A percentile compares a stretch with the other conserved stretches of the same genome.
These are phyloP conservation scores for Drosophila macrospina DNA, from an alignment of 2,888 invertebrate species.

Conservation along the genomic window DNA sequence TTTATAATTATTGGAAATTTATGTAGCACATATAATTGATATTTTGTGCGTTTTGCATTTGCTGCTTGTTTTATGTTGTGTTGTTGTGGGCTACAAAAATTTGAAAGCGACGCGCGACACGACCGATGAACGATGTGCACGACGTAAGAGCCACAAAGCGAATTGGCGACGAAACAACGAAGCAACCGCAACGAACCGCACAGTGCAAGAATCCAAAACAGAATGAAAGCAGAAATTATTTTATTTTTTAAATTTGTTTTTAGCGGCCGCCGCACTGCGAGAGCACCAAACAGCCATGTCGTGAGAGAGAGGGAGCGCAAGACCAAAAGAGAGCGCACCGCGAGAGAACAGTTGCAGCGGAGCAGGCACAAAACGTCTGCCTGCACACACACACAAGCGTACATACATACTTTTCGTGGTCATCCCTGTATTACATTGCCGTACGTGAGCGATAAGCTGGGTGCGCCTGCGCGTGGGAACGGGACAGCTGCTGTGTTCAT, in stretches of 20 bases:
- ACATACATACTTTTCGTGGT: slow-evolving; percentile 35
- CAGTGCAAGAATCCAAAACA: slow-evolving; percentile 61
- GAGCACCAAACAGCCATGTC: slow-evolving; percentile 4
- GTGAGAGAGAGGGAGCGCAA: slow-evolving; percentile 11
- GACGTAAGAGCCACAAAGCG: slow-evolving; percentile 83
- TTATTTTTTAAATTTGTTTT: slow-evolving; percentile 61
- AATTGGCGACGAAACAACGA: slow-evolving; percentile 73
- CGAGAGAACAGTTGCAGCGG: slow-evolving; percentile 15
- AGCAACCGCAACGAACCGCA: slow-evolving; percentile 62
- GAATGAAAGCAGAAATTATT: slow-evolving; percentile 62
- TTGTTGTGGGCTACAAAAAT: slow-evolving; percentile 47
- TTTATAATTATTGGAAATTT: slow-evolving; percentile 29
- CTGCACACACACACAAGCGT: slow-evolving; percentile 5
- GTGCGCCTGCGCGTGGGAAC: slow-evolving; percentile 57
- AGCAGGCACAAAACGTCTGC: slow-evolving; percentile 33
- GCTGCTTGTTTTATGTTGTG: slow-evolving; percentile 30
- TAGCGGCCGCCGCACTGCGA: slow-evolving; percentile 27
- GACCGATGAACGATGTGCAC: slow-evolving; percentile 80
- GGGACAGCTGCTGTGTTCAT: slow-evolving; percentile 49
- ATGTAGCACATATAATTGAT: slow-evolving; percentile 38
- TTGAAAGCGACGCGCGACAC: slow-evolving; percentile 67
- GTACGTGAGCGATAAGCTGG: slow-evolving; percentile 50
- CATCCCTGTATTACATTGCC: slow-evolving; percentile 44
- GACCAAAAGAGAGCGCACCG: slow-evolving; percentile 11
- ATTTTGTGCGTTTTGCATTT: slow-evolving; percentile 40